Base-by-base conservation (phyloP, 2,113 vertebrate species). In the Crotalus tigris region DNA sequence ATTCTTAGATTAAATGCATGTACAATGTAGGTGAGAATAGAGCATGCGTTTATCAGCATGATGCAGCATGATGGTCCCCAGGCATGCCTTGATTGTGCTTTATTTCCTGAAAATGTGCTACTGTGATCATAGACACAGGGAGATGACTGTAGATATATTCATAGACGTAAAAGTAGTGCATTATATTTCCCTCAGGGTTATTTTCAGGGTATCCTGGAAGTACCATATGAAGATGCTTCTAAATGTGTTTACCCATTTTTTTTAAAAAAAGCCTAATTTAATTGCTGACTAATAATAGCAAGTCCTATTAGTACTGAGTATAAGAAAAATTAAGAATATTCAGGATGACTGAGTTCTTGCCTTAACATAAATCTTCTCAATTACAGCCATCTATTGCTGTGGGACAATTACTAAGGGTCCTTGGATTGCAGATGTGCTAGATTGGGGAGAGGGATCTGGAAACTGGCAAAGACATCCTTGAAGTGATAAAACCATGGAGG, bases 1-100 rank as follows among this genome's bases (percentile, higher is more conserved):
- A 53, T 17, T 92, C 54, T 46, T 44, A 93, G 2, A 11, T 94
- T 44, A 81, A 11, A 85, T 94, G 90, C 59, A 88, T 92, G 90
- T 93, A 85, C 0, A 39, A 85, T 95, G 87, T 6, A 58, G 55
- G 88, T 88, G 26, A 0, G 29, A n/a, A 0, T 0, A 6, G 17
- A 13, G 29, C 29, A 49, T 55, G 15, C 46, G 23, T 29, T 92
- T 58, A 81, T 89, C 64, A 85, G 26, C 51, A 59, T 61, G 55
- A 90, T 29, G 17, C 12, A 59, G 85, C 61, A 58, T 90, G 58
- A 61, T 26, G 9, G 4, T 51, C 5, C 2, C 23, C 1, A 9
- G 88, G 26, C 54, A 61, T 89, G 26, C 17, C 58, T 33, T 89
- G 54, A 49, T 90, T 92, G 29, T 59, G 29, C 15, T 46, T 29